Evolutionary conservation across 23 tunicate species (phyloP).

Genomic region (Trididemnum clinides): DNA sequence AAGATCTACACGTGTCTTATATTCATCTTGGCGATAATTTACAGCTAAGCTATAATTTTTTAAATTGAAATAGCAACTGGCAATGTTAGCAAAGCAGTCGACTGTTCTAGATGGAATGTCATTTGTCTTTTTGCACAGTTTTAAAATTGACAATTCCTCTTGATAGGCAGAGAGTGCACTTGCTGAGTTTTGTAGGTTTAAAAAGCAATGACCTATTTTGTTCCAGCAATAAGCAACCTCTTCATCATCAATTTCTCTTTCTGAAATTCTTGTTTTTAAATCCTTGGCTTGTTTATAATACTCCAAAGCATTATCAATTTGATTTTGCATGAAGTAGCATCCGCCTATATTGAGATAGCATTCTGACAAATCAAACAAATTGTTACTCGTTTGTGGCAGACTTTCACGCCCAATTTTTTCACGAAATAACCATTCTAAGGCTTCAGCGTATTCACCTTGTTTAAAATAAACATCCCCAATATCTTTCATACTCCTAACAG

Average conservation of each 20-base stretch:
- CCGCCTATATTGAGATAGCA: constrained; percentile 14
- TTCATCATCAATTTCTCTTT: background rate
- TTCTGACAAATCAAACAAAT: background rate
- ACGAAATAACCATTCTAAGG: background rate
- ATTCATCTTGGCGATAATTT: background rate
- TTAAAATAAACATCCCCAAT: constrained; percentile 4
- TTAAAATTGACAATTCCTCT: background rate
- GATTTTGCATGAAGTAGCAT: background rate
- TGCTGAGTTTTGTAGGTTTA: background rate
- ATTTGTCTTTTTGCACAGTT: background rate
- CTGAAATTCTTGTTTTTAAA: background rate
- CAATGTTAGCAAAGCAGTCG: constrained; percentile 5
- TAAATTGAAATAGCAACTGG: background rate
- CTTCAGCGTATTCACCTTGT: background rate
- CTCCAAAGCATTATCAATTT: background rate
- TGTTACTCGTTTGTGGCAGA: background rate
- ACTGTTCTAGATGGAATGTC: background rate
- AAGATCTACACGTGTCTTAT: background rate
- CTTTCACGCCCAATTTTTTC: background rate
- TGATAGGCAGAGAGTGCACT: background rate
- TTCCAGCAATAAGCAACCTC: background rate
- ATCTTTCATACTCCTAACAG: background rate
- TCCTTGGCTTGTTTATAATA: background rate
- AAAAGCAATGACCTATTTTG: constrained; percentile 10
- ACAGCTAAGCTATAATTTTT: background rate